Conservation (phyloP, 2,888 invertebrate genomes). For the Slavum lentiscoides region DNA sequence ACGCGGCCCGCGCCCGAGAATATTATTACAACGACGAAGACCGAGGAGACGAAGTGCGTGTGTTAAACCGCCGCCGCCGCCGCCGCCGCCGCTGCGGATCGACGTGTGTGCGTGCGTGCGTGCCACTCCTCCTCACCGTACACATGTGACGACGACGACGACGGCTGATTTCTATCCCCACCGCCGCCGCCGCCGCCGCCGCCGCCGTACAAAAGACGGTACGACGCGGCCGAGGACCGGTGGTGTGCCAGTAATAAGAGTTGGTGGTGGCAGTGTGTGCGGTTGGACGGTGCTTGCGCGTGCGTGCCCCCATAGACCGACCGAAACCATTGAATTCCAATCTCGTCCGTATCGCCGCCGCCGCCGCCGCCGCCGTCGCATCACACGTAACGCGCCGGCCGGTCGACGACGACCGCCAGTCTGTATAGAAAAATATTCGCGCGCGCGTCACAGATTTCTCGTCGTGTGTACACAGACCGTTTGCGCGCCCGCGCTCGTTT, state of each 20-base stretch:
- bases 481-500: background rate
- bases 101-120: background rate
- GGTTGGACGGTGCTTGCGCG: background rate
- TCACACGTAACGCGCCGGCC: slow-evolving; percentile 36
- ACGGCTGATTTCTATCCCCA: too few species aligned
- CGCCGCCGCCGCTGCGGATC: too few species aligned
- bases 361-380: too few species aligned
- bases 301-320: background rate
- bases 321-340: slow-evolving; percentile 42
- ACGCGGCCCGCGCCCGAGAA: background rate
- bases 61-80: background rate
- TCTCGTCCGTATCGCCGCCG: slow-evolving; percentile 24
- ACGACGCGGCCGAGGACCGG: too few species aligned
- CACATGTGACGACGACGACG: too few species aligned
- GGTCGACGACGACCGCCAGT: slow-evolving; percentile 16
- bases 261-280: too few species aligned
- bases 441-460: background rate
- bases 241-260: too few species aligned
- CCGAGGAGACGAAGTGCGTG: background rate
- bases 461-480: too few species aligned
- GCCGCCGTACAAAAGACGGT: too few species aligned
- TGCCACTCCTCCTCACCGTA: background rate
- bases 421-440: background rate
- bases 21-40: background rate
- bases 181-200: too few species aligned